Percentiles rank a stretch among this genome's conserved stretches.
Evolutionary conservation across 2,888 invertebrate genomes (phyloP).

Genomic region (Hyposoter dolosus): DNA sequence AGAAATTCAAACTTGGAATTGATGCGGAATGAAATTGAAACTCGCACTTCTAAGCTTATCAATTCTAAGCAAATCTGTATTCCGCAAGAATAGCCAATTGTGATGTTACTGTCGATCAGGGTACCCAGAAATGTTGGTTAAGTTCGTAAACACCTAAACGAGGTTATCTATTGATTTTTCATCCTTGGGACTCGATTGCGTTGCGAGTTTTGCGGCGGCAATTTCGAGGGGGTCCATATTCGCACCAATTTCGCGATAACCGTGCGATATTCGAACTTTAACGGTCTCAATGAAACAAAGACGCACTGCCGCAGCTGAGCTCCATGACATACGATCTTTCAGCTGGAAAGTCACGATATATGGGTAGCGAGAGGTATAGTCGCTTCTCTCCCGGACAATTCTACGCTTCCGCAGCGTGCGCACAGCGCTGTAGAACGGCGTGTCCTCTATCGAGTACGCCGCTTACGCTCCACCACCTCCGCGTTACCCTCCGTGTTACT

Average conservation of each 20-base stretch:
- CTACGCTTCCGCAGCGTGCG: constrained; percentile 42
- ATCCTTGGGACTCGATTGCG: neutral
- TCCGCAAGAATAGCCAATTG: no score
- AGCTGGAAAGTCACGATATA: neutral
- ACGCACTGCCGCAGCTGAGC: neutral
- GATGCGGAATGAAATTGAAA: neutral
- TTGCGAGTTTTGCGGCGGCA: neutral
- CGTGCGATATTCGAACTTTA: neutral
- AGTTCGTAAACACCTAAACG: neutral
- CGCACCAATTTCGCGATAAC: neutral
- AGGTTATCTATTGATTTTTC: neutral
- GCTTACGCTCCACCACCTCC: constrained; percentile 51
- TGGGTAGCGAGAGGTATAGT: neutral
- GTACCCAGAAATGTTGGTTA: neutral
- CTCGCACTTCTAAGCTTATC: neutral
- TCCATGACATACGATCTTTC: neutral
- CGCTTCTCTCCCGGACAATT: constrained; percentile 47
- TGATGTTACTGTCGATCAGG: neutral
- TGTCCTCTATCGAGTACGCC: constrained; percentile 34
- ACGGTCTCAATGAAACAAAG: neutral
- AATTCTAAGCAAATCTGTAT: neutral
- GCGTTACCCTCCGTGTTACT: constrained; percentile 31
- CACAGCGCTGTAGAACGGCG: constrained; percentile 25
- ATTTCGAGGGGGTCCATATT: neutral
- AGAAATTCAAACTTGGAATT: neutral